Percentiles rank a stretch among this genome's conserved stretches.
These are phyloP conservation scores for Homalodisca vitripennis DNA, from an alignment of 1,140 invertebrate genomes.

Conservation along the genomic window DNA sequence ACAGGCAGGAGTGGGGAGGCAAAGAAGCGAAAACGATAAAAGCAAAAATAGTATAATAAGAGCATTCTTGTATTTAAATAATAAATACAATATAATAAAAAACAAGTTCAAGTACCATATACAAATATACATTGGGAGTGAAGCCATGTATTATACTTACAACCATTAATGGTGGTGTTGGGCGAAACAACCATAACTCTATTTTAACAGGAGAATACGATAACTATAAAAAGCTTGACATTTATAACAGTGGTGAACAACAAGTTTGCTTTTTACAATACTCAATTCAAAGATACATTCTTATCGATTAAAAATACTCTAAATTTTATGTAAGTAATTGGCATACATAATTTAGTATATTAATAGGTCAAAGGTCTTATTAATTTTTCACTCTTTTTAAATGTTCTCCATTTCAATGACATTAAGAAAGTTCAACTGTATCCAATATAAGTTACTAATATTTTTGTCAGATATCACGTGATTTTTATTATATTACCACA, in stretches of 20 bases:
- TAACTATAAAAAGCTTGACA: slow-evolving; percentile 12
- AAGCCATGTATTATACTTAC: slow-evolving; percentile 13
- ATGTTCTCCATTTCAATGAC: too few relatives aligned
- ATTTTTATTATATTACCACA: too few relatives aligned
- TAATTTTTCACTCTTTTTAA: too few relatives aligned
- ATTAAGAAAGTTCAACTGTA: too few relatives aligned
- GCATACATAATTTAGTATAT: too few relatives aligned
- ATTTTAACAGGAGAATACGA: neutral
- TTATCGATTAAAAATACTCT: too few relatives aligned
- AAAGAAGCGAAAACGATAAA: neutral
- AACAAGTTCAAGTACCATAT: slow-evolving; percentile 1
- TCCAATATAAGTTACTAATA: too few relatives aligned
- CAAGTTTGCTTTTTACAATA: neutral
- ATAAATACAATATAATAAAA: slow-evolving; percentile 24
- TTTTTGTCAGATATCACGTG: too few relatives aligned
- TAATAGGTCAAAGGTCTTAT: too few relatives aligned
- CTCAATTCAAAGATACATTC: too few relatives aligned
- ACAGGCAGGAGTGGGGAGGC: neutral
- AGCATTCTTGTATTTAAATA: slow-evolving; percentile 25
- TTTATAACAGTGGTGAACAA: neutral
- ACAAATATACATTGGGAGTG: slow-evolving; percentile 14
- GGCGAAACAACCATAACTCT: neutral
- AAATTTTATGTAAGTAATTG: too few relatives aligned
- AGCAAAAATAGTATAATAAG: slow-evolving; percentile 5
- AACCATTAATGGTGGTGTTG: neutral